phyloP scores from a whole-genome alignment of 2,888 invertebrate species.

The Melangyna quadrimaculata region DNA sequence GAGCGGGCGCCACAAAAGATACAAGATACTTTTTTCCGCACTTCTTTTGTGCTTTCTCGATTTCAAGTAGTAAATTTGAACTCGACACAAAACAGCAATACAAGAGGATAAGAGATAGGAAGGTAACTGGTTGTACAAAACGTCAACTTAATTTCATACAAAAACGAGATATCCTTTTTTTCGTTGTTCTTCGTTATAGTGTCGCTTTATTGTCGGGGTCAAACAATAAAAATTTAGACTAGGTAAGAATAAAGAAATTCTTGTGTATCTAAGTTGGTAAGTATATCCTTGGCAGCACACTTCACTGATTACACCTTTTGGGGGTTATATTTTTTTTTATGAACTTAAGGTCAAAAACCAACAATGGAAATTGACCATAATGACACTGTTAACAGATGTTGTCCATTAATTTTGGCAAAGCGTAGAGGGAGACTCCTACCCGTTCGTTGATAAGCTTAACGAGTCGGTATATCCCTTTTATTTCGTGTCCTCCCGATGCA shows the following conservation, averaged over 20 bases:
- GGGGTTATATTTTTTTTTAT: constrained; percentile 4
- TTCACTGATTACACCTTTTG: constrained; percentile 41
- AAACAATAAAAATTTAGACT: background rate
- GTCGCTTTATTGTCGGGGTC: background rate
- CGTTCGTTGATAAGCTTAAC: constrained; percentile 51
- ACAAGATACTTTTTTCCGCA: constrained; percentile 48
- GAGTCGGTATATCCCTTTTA: constrained; percentile 45
- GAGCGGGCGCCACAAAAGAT: constrained; percentile 47
- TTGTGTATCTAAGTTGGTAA: background rate
- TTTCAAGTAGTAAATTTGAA: constrained; percentile 57
- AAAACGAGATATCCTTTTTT: constrained; percentile 45
- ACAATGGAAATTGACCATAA: constrained; percentile 52
- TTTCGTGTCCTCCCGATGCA: background rate
- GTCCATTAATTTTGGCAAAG: constrained; percentile 46
- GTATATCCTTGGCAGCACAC: constrained; percentile 17
- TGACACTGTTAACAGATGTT: constrained; percentile 65
- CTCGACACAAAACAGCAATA: constrained; percentile 51
- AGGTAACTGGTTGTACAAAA: constrained; percentile 49
- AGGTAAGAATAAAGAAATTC: background rate
- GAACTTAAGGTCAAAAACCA: constrained; percentile 48
- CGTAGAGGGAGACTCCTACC: background rate
- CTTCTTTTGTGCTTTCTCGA: constrained; percentile 47
- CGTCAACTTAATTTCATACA: constrained; percentile 54
- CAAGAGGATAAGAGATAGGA: constrained; percentile 52
- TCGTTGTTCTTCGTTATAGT: background rate